These are phyloP conservation scores for Drosophila littoralis DNA, from an alignment of 1,140 invertebrate genomes.

Conservation along the genomic window DNA sequence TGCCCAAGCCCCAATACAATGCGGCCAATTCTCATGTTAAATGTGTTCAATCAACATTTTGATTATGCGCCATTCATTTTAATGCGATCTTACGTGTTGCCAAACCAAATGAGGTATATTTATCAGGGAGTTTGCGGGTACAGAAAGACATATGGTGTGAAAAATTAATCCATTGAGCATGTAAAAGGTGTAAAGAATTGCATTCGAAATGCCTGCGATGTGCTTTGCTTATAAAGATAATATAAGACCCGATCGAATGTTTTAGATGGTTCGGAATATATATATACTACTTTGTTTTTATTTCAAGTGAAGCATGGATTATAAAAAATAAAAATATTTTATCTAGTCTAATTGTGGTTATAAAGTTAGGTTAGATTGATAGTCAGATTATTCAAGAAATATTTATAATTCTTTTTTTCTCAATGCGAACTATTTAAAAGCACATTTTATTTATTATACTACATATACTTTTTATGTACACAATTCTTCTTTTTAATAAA, in stretches of 20 bases:
- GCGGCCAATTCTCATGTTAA: slow-evolving; percentile 54
- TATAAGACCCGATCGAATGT: not conserved
- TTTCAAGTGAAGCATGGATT: too few relatives aligned
- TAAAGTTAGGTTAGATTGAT: too few relatives aligned
- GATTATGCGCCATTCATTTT: slow-evolving; percentile 67
- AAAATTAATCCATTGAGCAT: slow-evolving; percentile 5
- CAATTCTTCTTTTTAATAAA: too few relatives aligned
- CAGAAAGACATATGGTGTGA: slow-evolving; percentile 5
- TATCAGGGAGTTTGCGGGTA: slow-evolving; percentile 19
- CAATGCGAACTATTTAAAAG: not conserved
- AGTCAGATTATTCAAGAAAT: not conserved
- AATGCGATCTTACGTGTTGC: slow-evolving; percentile 46
- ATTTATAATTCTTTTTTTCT: not conserved
- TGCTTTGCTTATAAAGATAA: not conserved
- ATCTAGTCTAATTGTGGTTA: too few relatives aligned
- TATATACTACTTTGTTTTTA: too few relatives aligned
- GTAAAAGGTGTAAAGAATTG: slow-evolving; percentile 8
- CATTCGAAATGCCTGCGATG: not conserved
- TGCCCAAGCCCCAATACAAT: slow-evolving; percentile 1
- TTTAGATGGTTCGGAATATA: not conserved
- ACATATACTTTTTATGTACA: too few relatives aligned
- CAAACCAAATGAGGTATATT: slow-evolving; percentile 39
- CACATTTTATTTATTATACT: too few relatives aligned
- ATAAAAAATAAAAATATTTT: too few relatives aligned
- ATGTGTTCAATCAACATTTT: slow-evolving; percentile 77